phyloP scores from a whole-genome alignment of 1,140 invertebrate genomes.

The Adoxophyes honmai region DNA sequence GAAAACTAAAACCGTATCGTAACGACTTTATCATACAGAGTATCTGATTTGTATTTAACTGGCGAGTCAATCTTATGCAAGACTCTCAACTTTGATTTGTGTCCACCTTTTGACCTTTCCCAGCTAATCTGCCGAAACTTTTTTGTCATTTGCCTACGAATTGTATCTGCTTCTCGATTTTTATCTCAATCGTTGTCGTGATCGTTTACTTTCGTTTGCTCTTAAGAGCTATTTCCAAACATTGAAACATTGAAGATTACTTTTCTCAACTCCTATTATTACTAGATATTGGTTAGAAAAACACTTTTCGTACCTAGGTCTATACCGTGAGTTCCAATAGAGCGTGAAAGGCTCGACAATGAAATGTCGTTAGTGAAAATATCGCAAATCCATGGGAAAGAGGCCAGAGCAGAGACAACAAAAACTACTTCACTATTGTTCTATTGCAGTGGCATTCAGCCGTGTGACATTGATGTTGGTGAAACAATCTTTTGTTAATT shows the following conservation, averaged over 20 bases:
- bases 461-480: slow-evolving; percentile 13
- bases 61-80: no score
- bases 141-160: no score
- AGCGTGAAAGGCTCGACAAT: slow-evolving; percentile 12
- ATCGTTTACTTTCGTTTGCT: neutral
- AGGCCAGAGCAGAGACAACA: slow-evolving; percentile 6
- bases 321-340: neutral
- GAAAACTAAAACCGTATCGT: no score
- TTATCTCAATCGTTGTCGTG: neutral
- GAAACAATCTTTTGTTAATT: neutral
- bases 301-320: no score
- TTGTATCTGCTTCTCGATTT: neutral
- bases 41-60: no score
- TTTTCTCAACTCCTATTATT: no score
- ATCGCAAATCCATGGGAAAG: slow-evolving; percentile 14
- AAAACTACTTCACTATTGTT: slow-evolving; percentile 9
- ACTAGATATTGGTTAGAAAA: no score
- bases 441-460: slow-evolving; percentile 15
- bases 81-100: no score
- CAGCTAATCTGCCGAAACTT: no score
- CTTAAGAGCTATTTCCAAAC: neutral
- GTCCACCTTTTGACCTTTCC: no score
- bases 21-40: no score
- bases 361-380: slow-evolving; percentile 15
- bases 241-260: neutral